Evolutionary conservation across 2,113 vertebrate genomes (phyloP).

Genomic region (Antennarius striatus): DNA sequence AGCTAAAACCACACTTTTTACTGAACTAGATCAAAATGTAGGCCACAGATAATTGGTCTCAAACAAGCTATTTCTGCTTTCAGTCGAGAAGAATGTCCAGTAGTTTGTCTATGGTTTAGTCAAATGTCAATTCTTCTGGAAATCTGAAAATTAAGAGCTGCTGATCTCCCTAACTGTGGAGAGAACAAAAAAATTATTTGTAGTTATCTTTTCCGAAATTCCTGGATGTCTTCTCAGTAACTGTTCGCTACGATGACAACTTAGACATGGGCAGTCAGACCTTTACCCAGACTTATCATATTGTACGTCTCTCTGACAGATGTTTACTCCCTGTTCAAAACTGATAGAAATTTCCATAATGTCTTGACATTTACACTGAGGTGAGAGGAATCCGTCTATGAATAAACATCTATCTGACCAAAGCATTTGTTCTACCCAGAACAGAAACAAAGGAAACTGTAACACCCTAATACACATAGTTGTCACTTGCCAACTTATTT

Average conservation of each 20-base stretch:
- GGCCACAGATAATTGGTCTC: conserved; percentile 71
- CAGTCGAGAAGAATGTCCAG: conserved; percentile 20
- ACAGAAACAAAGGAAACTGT: conserved; percentile 27
- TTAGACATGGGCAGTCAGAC: no score
- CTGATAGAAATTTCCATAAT: background rate
- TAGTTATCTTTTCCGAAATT: no score
- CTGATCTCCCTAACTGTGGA: background rate
- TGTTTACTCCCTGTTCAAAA: background rate
- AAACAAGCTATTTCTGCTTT: conserved; percentile 57
- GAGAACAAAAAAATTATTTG: background rate
- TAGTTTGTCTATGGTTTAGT: conserved; percentile 1
- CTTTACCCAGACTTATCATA: background rate
- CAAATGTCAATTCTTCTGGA: background rate
- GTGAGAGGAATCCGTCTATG: conserved; percentile 1
- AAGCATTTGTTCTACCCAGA: conserved; percentile 34
- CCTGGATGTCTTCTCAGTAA: no score
- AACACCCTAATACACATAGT: conserved; percentile 12
- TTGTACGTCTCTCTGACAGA: background rate
- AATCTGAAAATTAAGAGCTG: conserved; percentile 1
- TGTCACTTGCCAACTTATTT: conserved; percentile 13
- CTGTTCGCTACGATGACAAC: no score
- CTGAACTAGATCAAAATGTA: conserved; percentile 68
- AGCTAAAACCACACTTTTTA: conserved; percentile 30
- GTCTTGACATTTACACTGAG: background rate
- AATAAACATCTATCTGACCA: background rate